Percentiles rank a stretch among this genome's conserved stretches.
These are phyloP conservation scores for Rhagonycha lutea DNA, from an alignment of 2,888 invertebrate genomes.

Conservation along the genomic window DNA sequence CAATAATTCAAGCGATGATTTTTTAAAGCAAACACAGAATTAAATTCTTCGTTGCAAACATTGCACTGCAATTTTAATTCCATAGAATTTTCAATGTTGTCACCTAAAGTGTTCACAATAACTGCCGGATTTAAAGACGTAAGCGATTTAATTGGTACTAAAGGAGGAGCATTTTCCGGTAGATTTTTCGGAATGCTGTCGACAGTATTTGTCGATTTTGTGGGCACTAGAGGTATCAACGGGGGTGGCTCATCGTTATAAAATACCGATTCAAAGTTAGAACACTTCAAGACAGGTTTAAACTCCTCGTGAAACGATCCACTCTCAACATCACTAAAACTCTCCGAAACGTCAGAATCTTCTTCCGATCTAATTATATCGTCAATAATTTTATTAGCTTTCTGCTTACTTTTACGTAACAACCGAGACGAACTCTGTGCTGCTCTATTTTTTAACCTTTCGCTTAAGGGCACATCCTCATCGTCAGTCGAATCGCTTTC, in stretches of 20 bases:
- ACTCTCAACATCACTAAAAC: neutral
- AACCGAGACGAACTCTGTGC: constrained; percentile 8
- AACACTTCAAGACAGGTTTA: neutral
- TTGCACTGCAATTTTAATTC: constrained; percentile 42
- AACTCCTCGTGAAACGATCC: neutral
- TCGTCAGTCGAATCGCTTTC: constrained; percentile 32
- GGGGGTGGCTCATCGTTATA: constrained; percentile 46
- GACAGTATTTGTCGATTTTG: constrained; percentile 27
- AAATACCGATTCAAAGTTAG: constrained; percentile 11
- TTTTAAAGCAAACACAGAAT: constrained; percentile 40
- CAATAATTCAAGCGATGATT: constrained; percentile 43
- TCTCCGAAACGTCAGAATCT: constrained; percentile 1
- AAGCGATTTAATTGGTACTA: constrained; percentile 47
- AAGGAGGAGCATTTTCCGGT: constrained; percentile 46
- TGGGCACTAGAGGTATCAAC: constrained; percentile 43
- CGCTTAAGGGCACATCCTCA: constrained; percentile 37
- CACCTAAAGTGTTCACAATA: constrained; percentile 31
- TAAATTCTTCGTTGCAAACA: constrained; percentile 44
- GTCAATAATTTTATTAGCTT: constrained; percentile 28
- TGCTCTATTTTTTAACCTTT: constrained; percentile 14
- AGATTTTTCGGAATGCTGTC: constrained; percentile 27
- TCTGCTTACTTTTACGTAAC: constrained; percentile 25
- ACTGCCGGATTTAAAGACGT: constrained; percentile 32
- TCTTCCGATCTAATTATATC: constrained; percentile 21
- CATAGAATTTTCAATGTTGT: constrained; percentile 36